Percentiles rank a stretch among this genome's conserved stretches.
phyloP scores from a whole-genome alignment of 2,888 invertebrate species.

The Pogonocherus hispidulus region DNA sequence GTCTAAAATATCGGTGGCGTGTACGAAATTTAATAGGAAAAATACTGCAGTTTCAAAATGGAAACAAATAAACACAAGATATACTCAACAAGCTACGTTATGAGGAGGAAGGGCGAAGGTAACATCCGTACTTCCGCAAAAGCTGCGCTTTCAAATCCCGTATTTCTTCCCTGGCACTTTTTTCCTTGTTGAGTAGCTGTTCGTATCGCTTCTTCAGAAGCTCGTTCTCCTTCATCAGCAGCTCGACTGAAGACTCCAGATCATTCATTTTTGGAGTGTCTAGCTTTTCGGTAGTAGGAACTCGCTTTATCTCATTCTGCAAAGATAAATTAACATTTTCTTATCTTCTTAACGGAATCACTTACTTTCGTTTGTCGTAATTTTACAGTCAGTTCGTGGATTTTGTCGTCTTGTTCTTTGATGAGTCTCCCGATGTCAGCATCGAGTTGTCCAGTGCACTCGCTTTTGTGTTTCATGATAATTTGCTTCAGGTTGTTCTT shows the following conservation, averaged over 20 bases:
- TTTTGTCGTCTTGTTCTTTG: constrained; percentile 68
- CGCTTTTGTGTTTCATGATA: constrained; percentile 66
- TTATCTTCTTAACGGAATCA: not conserved
- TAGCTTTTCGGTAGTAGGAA: constrained; percentile 41
- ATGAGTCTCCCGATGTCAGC: constrained; percentile 64
- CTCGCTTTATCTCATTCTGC: constrained; percentile 8
- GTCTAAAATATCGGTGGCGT: constrained; percentile 50
- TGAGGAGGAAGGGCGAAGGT: not conserved
- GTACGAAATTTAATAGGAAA: not conserved
- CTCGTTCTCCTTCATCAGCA: constrained; percentile 64
- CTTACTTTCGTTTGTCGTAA: constrained; percentile 66
- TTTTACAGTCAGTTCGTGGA: constrained; percentile 67
- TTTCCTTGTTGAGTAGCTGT: constrained; percentile 70
- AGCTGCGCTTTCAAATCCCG: constrained; percentile 67
- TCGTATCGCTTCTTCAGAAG: constrained; percentile 70
- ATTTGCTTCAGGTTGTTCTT: constrained; percentile 67
- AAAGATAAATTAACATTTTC: not conserved
- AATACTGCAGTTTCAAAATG: not conserved
- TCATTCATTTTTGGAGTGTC: constrained; percentile 57
- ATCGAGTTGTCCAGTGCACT: constrained; percentile 63
- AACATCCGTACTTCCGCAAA: constrained; percentile 57
- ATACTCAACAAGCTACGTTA: not conserved
- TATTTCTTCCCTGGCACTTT: constrained; percentile 70
- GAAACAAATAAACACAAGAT: not conserved
- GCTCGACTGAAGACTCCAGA: constrained; percentile 58